Evolutionary conservation across 2,797 vertebrate species (phyloP).

Genomic region (Molossus alvarezi): DNA sequence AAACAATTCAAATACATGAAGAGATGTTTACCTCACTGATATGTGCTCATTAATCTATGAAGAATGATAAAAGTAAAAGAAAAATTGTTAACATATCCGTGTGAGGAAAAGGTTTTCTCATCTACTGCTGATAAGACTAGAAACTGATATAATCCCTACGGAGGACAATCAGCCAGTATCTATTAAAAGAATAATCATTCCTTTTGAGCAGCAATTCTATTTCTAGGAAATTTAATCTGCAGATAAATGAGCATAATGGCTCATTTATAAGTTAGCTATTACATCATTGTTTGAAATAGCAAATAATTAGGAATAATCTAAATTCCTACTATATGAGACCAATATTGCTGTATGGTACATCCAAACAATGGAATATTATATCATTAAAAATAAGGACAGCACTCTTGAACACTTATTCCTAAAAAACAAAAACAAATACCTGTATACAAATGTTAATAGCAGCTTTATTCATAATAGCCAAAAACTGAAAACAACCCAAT

Average conservation of each 20-base stretch:
- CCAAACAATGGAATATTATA: not conserved
- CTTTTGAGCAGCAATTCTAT: conserved; percentile 37
- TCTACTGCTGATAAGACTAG: not conserved
- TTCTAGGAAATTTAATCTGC: conserved; percentile 43
- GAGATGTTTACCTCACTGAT: conserved; percentile 6
- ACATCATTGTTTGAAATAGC: not conserved
- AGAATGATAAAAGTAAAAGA: not conserved
- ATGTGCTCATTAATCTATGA: not conserved
- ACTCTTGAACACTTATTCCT: not conserved
- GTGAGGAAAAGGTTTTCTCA: not conserved
- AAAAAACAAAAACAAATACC: not conserved
- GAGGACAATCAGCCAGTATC: not conserved
- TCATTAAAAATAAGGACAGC: conserved; percentile 6
- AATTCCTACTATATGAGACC: not conserved
- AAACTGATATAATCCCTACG: not conserved
- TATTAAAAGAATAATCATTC: not conserved
- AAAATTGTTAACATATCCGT: not conserved
- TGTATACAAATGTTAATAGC: not conserved
- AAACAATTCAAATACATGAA: not conserved
- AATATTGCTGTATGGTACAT: not conserved
- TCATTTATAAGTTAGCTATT: conserved; percentile 53
- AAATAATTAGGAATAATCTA: conserved; percentile 50
- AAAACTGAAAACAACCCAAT: not conserved
- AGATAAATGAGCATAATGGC: not conserved
- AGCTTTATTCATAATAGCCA: not conserved